Evolutionary conservation across 2,113 vertebrate genomes (phyloP).

Genomic region (Setophaga kirtlandii): DNA sequence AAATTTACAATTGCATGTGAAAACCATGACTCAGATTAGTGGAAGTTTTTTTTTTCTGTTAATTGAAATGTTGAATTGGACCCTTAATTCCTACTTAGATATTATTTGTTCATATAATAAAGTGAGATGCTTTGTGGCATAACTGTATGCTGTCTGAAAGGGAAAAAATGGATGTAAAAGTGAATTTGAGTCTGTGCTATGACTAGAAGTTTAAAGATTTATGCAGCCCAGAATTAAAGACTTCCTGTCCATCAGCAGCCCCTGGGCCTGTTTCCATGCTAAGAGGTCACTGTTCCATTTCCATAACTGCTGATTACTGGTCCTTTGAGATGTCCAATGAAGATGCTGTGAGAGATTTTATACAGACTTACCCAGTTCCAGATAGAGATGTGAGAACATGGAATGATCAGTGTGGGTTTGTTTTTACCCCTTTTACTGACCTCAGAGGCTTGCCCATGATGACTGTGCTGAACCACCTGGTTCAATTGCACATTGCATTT

Average conservation of each 20-base stretch:
- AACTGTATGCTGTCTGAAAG: not conserved
- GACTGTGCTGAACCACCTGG: accelerated
- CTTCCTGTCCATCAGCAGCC: not conserved
- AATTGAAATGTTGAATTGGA: not conserved
- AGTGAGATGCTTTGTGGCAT: not conserved
- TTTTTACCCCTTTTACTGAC: not conserved
- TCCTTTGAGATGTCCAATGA: not conserved
- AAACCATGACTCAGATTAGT: not conserved
- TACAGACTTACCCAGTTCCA: not conserved
- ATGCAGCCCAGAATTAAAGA: not conserved
- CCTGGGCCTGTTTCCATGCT: not conserved
- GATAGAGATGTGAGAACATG: not conserved
- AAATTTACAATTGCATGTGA: not conserved
- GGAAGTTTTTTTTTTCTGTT: not conserved
- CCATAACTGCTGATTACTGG: not conserved
- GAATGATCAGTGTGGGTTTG: not conserved
- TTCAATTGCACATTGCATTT: not conserved
- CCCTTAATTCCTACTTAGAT: not conserved
- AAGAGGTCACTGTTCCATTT: not conserved
- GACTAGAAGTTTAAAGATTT: not conserved
- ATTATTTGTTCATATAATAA: not conserved
- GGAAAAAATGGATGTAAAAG: not conserved
- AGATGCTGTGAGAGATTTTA: not conserved
- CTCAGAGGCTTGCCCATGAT: not conserved
- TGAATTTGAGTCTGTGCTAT: not conserved